phyloP scores from a whole-genome alignment of 2,797 vertebrate species.

The Helicolenus hilgendorfi region DNA sequence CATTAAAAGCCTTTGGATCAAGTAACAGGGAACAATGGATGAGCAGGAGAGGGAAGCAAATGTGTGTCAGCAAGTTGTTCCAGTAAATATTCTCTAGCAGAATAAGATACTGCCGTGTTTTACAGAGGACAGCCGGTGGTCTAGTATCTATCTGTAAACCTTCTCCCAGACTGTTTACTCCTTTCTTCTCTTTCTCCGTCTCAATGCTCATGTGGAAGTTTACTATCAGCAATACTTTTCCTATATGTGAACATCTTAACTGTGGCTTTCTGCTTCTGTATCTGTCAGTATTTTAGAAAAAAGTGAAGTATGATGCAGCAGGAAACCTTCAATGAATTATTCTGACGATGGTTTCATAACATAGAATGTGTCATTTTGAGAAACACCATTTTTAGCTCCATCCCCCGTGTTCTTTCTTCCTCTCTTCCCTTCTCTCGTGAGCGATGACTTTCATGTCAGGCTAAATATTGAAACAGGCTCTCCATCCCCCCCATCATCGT shows the following conservation, averaged over 20 bases:
- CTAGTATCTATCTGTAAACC: neutral
- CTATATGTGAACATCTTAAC: neutral
- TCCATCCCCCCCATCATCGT: neutral
- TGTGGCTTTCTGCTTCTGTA: neutral
- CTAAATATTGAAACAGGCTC: constrained; percentile 41
- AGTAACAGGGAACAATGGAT: neutral
- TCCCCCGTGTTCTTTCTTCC: neutral
- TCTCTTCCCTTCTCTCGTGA: constrained; percentile 12
- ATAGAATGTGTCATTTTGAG: neutral
- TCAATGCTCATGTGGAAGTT: neutral
- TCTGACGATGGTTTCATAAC: neutral
- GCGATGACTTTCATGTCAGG: constrained; percentile 36
- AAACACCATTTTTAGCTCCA: constrained; percentile 22
- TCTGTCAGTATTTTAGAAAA: neutral
- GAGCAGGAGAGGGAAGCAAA: neutral
- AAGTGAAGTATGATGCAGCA: neutral
- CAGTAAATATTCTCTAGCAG: neutral
- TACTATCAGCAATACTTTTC: neutral
- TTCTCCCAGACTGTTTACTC: neutral
- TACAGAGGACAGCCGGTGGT: neutral
- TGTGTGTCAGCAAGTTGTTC: constrained; percentile 7
- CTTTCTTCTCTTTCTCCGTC: neutral
- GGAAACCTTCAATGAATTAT: constrained; percentile 6
- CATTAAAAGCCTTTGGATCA: neutral
- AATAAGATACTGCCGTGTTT: neutral